A percentile compares a stretch with the other conserved stretches of the same genome.
phyloP scores from a whole-genome alignment of 2,888 invertebrate species.

The Rhingia campestris region DNA sequence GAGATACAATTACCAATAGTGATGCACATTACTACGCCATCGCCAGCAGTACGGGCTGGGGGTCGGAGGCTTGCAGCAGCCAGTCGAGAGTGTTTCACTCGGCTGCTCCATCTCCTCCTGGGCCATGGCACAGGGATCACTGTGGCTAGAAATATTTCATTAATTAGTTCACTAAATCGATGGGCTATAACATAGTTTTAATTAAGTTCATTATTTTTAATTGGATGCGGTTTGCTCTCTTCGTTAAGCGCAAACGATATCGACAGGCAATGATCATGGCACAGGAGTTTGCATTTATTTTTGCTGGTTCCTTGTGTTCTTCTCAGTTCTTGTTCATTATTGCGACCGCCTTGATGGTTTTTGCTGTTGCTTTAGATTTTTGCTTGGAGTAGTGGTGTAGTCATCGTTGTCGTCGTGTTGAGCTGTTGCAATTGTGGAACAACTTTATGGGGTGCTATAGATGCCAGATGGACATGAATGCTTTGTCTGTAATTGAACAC shows the following conservation, averaged over 20 bases:
- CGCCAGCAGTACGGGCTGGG: conserved; percentile 1
- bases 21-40: conserved; percentile 30
- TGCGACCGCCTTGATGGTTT: conserved; percentile 60
- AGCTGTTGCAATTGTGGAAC: conserved; percentile 48
- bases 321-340: conserved; percentile 58
- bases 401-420: conserved; percentile 3
- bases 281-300: conserved; percentile 62
- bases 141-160: conserved; percentile 77
- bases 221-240: conserved; percentile 78
- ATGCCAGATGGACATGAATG: conserved; percentile 56
- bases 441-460: conserved; percentile 67
- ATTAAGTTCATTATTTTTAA: conserved; percentile 78
- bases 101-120: neutral
- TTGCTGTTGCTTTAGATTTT: conserved; percentile 15
- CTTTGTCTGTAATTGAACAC: conserved; percentile 61
- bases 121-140: conserved; percentile 44
- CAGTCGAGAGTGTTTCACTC: conserved; percentile 23
- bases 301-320: conserved; percentile 41
- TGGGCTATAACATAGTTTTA: conserved; percentile 78
- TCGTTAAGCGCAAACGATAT: conserved; percentile 75
- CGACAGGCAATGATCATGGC: conserved; percentile 72
- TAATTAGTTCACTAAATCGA: conserved; percentile 78
- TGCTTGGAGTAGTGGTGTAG: conserved; percentile 8
- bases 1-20: conserved; percentile 69
- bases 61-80: neutral